Conservation (phyloP, 1,140 invertebrate genomes). For the Drosophila sucinea region DNA sequence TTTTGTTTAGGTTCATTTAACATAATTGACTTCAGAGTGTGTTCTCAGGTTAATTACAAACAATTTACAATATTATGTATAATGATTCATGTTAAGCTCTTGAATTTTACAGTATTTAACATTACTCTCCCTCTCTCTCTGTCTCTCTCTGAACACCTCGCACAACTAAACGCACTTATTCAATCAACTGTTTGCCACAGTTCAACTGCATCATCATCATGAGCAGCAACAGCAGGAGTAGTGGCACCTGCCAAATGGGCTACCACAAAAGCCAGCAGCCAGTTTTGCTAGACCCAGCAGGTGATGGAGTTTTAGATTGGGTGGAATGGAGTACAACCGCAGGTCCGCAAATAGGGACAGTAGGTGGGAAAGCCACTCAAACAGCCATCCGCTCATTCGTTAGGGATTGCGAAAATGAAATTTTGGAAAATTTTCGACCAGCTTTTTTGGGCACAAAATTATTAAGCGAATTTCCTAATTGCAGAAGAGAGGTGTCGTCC, state of each 20-base stretch:
- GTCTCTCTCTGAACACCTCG: neutral
- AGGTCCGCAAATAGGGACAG: conserved; percentile 11
- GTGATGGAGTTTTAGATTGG: neutral
- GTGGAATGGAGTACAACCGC: neutral
- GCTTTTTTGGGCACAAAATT: neutral
- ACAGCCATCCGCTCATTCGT: neutral
- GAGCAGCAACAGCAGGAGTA: neutral
- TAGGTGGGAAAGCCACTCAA: conserved; percentile 8
- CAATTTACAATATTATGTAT: conserved; percentile 13
- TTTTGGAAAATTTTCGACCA: neutral
- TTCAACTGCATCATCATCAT: conserved; percentile 29
- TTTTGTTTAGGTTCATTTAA: neutral
- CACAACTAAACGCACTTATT: conserved; percentile 15
- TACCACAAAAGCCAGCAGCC: conserved; percentile 47
- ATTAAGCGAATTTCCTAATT: conserved; percentile 7
- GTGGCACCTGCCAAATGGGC: conserved; percentile 33
- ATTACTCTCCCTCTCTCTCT: neutral
- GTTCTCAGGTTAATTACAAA: conserved; percentile 13
- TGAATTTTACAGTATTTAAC: conserved; percentile 6
- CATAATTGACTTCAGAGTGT: conserved; percentile 12
- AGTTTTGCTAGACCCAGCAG: neutral
- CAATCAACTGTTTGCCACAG: conserved; percentile 50
- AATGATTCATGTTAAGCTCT: conserved; percentile 9
- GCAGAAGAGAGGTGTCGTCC: neutral
- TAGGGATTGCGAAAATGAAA: neutral